Conservation (phyloP, 1,140 invertebrate species). For the Archegozetes longisetosus region DNA sequence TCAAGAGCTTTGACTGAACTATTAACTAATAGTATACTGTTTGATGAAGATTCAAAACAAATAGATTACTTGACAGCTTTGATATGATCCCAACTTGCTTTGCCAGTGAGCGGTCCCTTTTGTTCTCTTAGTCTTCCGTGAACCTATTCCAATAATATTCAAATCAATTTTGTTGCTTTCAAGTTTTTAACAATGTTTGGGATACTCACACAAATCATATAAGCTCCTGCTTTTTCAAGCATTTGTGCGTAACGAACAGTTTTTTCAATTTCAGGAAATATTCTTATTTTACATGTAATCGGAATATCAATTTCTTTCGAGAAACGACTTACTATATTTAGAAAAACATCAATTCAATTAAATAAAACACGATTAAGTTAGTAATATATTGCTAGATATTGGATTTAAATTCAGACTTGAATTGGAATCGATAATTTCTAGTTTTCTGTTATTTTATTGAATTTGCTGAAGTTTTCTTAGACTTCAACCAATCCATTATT, state of each 20-base stretch:
- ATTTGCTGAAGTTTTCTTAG: too few species aligned
- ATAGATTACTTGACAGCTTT: conserved; percentile 59
- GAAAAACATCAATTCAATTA: too few species aligned
- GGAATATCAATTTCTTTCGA: conserved; percentile 48
- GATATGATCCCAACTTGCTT: conserved; percentile 88
- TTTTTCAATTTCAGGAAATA: conserved; percentile 70
- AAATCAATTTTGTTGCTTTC: too few species aligned
- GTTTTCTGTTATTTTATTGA: too few species aligned
- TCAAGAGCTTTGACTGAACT: too few species aligned
- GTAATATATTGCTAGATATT: too few species aligned
- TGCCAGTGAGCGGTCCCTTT: conserved; percentile 80
- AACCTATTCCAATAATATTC: conserved; percentile 48
- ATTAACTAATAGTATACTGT: background rate
- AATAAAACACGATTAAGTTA: too few species aligned
- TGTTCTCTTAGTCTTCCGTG: conserved; percentile 91
- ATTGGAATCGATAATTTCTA: too few species aligned
- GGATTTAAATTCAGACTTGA: too few species aligned
- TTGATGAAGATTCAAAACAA: background rate
- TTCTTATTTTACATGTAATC: conserved; percentile 87
- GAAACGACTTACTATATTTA: conserved; percentile 35
- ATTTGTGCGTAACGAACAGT: conserved; percentile 84
- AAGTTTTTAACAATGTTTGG: background rate
- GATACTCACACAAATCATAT: conserved; percentile 27
- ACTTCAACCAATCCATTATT: too few species aligned
- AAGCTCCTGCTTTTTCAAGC: conserved; percentile 81